Base-by-base conservation (phyloP, 2,888 invertebrate genomes). In the Rotaria macrura region DNA sequence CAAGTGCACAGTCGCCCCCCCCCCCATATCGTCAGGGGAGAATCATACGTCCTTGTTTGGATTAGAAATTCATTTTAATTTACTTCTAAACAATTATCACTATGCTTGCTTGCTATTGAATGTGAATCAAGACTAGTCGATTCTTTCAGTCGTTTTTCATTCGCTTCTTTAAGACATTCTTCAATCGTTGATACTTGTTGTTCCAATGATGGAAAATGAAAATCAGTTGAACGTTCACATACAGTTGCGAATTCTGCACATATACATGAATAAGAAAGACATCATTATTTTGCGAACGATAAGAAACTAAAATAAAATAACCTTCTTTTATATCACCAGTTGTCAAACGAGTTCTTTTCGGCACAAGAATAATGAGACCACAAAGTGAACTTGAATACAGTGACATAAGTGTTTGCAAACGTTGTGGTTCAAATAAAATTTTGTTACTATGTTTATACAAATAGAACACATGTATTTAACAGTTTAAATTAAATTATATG, bases 321-420 rank as follows among this genome's bases (percentile, higher is more conserved):
- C 74, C 74, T 74, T 74, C 40, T 74, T 74, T 74, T 5, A 74
- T 40, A 74, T 74, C 74, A 9, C 9, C 40, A 40, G 38, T 74
- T 23, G 25, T 40, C 40, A 74, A 40, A 14, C 74, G 38, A 57
- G 29, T 57, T 20, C 74, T 17, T 54, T 65, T 55, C 17, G 52
- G 84, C 2, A 85, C 86, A 88, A 97, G 92, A 85, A 98, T 92
- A 84, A 98, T 96, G 84, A 95, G 92, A 23, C 95, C 98, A 89
- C 94, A 94, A 87, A 99, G 92, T 89, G 96, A 95, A 89, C 94
- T 93, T 2, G 97, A 96, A 92, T 98, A 99, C 43, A 99, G 92
- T 43, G 95, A 95, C 90, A 99, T 93, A 72, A 97, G 95, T 88
- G 96, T 96, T 92, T 97, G 96, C 54, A 97, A 92, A 85, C 95